Evolutionary conservation across 2,797 vertebrate species (phyloP).

Genomic region (Miichthys miiuy): DNA sequence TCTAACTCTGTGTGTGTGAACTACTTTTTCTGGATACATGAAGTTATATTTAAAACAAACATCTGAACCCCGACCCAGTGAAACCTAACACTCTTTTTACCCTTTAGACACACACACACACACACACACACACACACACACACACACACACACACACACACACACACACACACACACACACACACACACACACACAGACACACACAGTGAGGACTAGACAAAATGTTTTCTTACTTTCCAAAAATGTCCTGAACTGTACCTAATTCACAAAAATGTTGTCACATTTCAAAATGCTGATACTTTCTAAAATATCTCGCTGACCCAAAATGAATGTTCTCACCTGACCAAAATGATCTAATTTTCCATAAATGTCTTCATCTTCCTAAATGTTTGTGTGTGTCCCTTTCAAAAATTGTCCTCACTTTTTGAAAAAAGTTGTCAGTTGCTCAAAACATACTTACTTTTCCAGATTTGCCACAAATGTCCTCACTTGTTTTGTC

Average conservation of each 20-base stretch:
- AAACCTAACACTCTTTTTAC: constrained; percentile 24
- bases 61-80: constrained; percentile 38
- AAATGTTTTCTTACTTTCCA: neutral
- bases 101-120: constrained; percentile 23
- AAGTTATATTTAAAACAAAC: constrained; percentile 59
- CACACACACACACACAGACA: too few species aligned
- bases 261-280: neutral
- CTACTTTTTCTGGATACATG: constrained; percentile 44
- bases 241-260: neutral
- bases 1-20: constrained; percentile 3
- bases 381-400: neutral
- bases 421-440: neutral
- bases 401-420: neutral
- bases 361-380: neutral
- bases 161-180: neutral
- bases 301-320: neutral
- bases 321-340: neutral
- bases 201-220: neutral
- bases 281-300: neutral
- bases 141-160: too few species aligned
- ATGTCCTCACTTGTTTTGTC: neutral
- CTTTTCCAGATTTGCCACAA: too few species aligned
- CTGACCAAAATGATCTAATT: neutral
- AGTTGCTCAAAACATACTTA: neutral
- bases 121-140: constrained; percentile 7